phyloP scores from a whole-genome alignment of 2,888 invertebrate genomes.

The Phalangium opilio region DNA sequence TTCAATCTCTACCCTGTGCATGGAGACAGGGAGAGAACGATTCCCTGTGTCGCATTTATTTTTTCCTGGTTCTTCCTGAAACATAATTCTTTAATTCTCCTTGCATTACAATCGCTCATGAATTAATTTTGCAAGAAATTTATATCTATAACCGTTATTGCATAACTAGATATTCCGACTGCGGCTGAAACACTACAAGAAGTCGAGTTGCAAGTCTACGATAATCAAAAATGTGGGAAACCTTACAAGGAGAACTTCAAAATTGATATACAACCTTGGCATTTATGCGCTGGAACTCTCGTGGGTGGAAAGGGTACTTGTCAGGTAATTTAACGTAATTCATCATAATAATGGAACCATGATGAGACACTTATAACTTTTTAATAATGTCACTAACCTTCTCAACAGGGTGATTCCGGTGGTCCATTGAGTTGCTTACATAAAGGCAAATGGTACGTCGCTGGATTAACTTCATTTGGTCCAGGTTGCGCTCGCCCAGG shows the following conservation, averaged over 20 bases:
- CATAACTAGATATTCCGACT: background rate
- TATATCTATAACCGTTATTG: too few relatives aligned
- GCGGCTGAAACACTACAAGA: conserved; percentile 43
- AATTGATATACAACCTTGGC: conserved; percentile 44
- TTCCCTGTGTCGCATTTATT: too few relatives aligned
- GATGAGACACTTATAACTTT: too few relatives aligned
- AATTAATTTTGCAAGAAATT: too few relatives aligned
- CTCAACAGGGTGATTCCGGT: conserved; percentile 72
- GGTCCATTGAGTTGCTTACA: conserved; percentile 71
- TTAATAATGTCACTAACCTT: too few relatives aligned
- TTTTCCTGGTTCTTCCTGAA: too few relatives aligned
- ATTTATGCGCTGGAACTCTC: conserved; percentile 66
- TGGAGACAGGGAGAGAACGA: too few relatives aligned
- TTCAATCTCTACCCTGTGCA: too few relatives aligned
- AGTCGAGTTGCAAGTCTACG: conserved; percentile 54
- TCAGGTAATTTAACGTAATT: conserved; percentile 69
- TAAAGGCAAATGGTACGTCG: conserved; percentile 71
- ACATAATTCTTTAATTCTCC: too few relatives aligned
- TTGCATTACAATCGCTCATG: too few relatives aligned
- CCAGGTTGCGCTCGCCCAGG: conserved; percentile 79
- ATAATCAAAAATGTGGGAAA: conserved; percentile 40
- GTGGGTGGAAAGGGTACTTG: conserved; percentile 78
- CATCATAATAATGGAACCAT: too few relatives aligned
- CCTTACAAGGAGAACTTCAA: conserved; percentile 44
- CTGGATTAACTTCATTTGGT: conserved; percentile 79